phyloP scores from a whole-genome alignment of 2,113 vertebrate genomes.

The Porphyrio hochstetteri region DNA sequence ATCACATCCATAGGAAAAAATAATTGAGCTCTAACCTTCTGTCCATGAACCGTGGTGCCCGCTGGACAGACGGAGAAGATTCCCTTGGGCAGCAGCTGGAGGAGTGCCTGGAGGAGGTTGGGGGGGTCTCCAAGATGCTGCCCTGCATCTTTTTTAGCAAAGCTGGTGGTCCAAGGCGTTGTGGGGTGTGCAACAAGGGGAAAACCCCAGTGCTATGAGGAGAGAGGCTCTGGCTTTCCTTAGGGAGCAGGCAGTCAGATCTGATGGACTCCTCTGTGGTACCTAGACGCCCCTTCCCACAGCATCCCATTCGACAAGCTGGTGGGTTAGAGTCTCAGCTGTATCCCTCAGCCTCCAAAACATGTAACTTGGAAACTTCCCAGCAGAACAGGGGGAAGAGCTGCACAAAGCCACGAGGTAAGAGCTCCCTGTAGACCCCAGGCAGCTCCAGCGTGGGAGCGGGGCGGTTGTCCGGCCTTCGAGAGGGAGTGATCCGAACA shows the following conservation, averaged over 20 bases:
- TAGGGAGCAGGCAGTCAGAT: not conserved
- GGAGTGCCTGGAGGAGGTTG: not conserved
- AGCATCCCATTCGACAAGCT: fast-evolving
- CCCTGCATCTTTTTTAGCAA: not conserved
- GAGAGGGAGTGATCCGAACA: not conserved
- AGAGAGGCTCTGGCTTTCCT: not conserved
- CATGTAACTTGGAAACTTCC: not conserved
- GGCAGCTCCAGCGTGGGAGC: not conserved
- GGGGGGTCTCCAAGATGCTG: not conserved
- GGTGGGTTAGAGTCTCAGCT: not conserved
- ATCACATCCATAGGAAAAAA: not conserved
- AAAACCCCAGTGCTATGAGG: not conserved
- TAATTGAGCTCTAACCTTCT: not conserved
- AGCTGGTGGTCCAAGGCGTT: not conserved
- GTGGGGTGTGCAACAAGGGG: not conserved
- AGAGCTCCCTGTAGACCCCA: not conserved
- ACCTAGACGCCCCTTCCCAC: not conserved
- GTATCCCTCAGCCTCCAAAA: not conserved
- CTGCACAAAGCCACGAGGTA: not conserved
- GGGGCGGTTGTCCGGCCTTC: not conserved
- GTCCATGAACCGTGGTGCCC: fast-evolving
- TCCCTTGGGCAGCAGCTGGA: not conserved
- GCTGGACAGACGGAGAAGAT: not conserved
- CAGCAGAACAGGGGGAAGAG: not conserved
- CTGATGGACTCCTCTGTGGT: not conserved